Percentiles rank a stretch among this genome's conserved stretches.
phyloP scores from a whole-genome alignment of 1,140 invertebrate genomes.

The Ridgeia piscesae region DNA sequence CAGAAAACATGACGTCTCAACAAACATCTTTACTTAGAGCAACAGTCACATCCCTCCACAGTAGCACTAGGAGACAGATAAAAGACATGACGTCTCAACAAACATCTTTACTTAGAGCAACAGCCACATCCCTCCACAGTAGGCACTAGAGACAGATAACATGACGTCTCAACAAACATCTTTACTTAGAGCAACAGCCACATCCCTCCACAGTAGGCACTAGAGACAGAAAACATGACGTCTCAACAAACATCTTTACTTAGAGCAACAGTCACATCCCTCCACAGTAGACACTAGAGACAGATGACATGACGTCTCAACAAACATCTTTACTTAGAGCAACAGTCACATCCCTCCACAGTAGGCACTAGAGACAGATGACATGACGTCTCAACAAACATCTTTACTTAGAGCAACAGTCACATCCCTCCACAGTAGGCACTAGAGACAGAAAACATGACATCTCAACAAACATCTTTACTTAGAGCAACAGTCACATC shows the following conservation, averaged over 20 bases:
- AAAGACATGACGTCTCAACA: conserved; percentile 66
- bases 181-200: conserved; percentile 83
- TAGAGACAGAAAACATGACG: conserved; percentile 65
- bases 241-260: conserved; percentile 66
- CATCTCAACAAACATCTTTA: conserved; percentile 68
- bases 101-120: conserved; percentile 68
- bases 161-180: conserved; percentile 67
- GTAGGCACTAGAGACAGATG: conserved; percentile 73
- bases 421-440: conserved; percentile 91
- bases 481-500: conserved; percentile 83
- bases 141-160: conserved; percentile 69
- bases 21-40: conserved; percentile 65
- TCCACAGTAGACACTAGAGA: conserved; percentile 83
- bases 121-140: conserved; percentile 91
- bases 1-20: conserved; percentile 66
- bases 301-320: conserved; percentile 66
- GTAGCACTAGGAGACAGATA: conserved; percentile 74
- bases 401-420: conserved; percentile 77
- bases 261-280: conserved; percentile 85
- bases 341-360: conserved; percentile 90
- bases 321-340: conserved; percentile 65
- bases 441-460: conserved; percentile 64
- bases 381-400: conserved; percentile 66
- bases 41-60: conserved; percentile 90
- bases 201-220: conserved; percentile 88